Base-by-base conservation (phyloP, 2,888 invertebrate genomes). In the Aricia artaxerxes region DNA sequence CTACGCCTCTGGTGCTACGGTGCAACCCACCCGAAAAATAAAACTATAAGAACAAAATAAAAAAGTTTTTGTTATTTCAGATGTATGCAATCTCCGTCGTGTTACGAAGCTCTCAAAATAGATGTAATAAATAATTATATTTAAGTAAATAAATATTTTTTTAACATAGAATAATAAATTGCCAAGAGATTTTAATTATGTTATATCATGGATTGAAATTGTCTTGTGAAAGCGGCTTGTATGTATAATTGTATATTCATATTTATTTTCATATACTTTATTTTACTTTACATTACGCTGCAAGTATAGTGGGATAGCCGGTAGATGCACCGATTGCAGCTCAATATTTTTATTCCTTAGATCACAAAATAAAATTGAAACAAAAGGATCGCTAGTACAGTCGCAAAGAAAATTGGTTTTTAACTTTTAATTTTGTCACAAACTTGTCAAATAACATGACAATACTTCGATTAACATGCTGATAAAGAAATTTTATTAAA, bases 151-250 rank as follows among this genome's bases (percentile, higher is more conserved):
- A 87, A 86, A 85, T 91, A 92, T 92, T 90, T 92, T 92, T 92
- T 85, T 90, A 82, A 90, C 86, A 86, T 61, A 79, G 49, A 64
- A 75, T 73, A 78, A 64, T 73, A 44, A 81, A 73, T 82, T 88
- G 90, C 88, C 86, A 89, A 91, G 91, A 87, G 91, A 91, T 91
- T 90, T 87, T 86, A 84, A 86, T 88, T 88, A 87, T 83, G 84
- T 84, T 83, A 75, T 83, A 49, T 77, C 81, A 80, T 69, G 78
- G 83, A 85, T 82, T 83, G 83, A 83, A 81, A 83, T 81, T 81
- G 80, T 78, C 78, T 81, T 16, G 64, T 64, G 64, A 64, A 64
- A 9, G 44, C 44, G 73, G 44, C 73, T 73, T 40, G 69, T 69
- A 69, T 69, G 4, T 69, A 24, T 69, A 69, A 24, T 24, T 69